Evolutionary conservation across 1,140 invertebrate species (phyloP).

Genomic region (Drosophila kohkoa): DNA sequence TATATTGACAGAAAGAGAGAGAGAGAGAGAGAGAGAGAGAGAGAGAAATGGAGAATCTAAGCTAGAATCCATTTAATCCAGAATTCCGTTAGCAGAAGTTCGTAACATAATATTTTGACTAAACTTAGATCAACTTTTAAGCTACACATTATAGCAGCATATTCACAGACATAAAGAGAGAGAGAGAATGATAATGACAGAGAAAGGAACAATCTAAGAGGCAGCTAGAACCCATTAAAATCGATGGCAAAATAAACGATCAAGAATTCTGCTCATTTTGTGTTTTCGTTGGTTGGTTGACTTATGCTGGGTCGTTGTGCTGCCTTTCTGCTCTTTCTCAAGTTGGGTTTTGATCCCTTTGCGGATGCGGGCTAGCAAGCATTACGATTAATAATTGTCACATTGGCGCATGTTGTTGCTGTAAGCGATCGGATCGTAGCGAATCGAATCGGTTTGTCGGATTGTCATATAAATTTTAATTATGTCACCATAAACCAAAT

Average conservation of each 20-base stretch:
- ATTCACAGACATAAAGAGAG: neutral
- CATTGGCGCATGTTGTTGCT: constrained; percentile 33
- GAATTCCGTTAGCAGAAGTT: too few species aligned
- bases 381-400: constrained; percentile 41
- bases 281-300: neutral
- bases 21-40: too few species aligned
- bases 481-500: constrained; percentile 77
- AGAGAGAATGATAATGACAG: neutral
- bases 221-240: constrained; percentile 11
- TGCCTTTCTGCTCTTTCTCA: neutral
- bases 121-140: too few species aligned
- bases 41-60: too few species aligned
- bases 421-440: constrained; percentile 13
- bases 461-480: constrained; percentile 74
- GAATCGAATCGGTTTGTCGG: constrained; percentile 21
- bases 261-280: constrained; percentile 21
- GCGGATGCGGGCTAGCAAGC: constrained; percentile 31
- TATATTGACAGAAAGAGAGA: too few species aligned
- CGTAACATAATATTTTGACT: too few species aligned
- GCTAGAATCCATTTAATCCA: too few species aligned
- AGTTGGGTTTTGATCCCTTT: neutral
- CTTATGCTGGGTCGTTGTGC: constrained; percentile 5
- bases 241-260: neutral
- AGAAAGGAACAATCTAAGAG: neutral
- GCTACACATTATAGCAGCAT: neutral